Base-by-base conservation (phyloP, 2,888 invertebrate species). In the Sceliomorpha sp. region DNA sequence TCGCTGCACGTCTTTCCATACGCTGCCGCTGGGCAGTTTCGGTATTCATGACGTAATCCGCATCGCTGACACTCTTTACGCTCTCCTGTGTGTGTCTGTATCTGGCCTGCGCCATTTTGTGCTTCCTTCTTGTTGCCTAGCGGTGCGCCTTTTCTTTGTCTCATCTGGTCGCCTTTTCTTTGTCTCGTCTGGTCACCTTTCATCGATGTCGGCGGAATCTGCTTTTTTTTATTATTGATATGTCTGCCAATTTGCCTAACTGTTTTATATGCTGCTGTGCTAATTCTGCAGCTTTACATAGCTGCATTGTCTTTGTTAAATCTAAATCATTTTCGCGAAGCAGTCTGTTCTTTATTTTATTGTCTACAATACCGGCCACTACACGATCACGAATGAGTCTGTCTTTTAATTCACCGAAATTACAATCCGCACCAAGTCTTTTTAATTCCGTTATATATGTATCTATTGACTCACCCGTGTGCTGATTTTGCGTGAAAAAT, bases 371-470 rank as follows among this genome's bases (percentile, higher is more conserved):
- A 2, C 76, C 73, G 12, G 58, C 69, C 0, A 80, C 70, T 1
- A 79, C 69, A 7, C 74, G 44, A 32, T 79, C 77, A 51, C 70
- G 48, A 1, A 78, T 78, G 5, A 76, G 9, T 24, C 75, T 69
- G 14, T 76, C 75, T 48, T 66, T 68, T 4, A 73, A 44, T 7
- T 32, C 37, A 5, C 70, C 75, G 34, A 80, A 79, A 9, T 59
- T 59, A 72, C 73, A 78, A 24, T 64, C 64, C 1, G 53, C 37
- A 55, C 74, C 74, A 6, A 73, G 10, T 20, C 39, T 77, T 40
- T 73, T 74, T 7, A 77, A 37, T 0, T 75, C 75, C 4, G 73
- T 75, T 10, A 78, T 8, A 51, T 73, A 78, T 10, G 10, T 29
- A 7, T 74, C 75, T 34, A 79, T 74, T n/a, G 20, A 34, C 40